Evolutionary conservation across 2,113 vertebrate species (phyloP), one percentile per base, ranked within the genome.

Genomic region (Elgaria multicarinata): DNA sequence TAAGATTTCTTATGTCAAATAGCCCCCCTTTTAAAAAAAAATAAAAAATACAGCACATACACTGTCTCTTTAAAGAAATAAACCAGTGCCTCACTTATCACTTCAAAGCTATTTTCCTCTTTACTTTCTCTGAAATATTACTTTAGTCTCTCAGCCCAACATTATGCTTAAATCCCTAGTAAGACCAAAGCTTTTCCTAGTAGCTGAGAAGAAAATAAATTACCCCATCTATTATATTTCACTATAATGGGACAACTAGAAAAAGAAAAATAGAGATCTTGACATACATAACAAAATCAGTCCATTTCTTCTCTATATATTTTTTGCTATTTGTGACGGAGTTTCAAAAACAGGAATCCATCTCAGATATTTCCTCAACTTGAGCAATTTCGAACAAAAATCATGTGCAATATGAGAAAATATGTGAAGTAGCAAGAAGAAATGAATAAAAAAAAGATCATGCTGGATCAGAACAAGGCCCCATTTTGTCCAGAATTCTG

Each of bases 201-300:
- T 90, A 91, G n/a, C 76, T 87, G n/a, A 76, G 39, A 90, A 89
- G 91, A 91, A 90, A 88, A 93, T 31, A 91, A 87, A 91, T 92
- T 71, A 87, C 53, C 2, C 89, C 2, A 77, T 69, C 39, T 78
- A 76, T 46, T 88, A 58, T 31, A 92, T 92, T 93, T 91, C 46
- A 83, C 22, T 85, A 77, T 50, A 83, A 85, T 91, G 72, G 89
- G 36, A 90, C 85, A 62, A 90, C 2, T 20, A 53, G 75, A 0
- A 85, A 66, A 85, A 87, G 33, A 0, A 7, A 95, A 93, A 88
- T 20, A 0, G 5, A 20, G 82, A 80, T 20, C 66, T 93, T 83
- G 71, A 67, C 44, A 88, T 28, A 69, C 24, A 87, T 0, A 77
- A 44, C 46, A 85, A 74, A 12, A 10, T 24, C 5, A 67, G 36